A percentile compares a stretch with the other conserved stretches of the same genome.
These are phyloP conservation scores for Presbytis comata DNA, from an alignment of 2,797 vertebrate species.

Conservation along the genomic window DNA sequence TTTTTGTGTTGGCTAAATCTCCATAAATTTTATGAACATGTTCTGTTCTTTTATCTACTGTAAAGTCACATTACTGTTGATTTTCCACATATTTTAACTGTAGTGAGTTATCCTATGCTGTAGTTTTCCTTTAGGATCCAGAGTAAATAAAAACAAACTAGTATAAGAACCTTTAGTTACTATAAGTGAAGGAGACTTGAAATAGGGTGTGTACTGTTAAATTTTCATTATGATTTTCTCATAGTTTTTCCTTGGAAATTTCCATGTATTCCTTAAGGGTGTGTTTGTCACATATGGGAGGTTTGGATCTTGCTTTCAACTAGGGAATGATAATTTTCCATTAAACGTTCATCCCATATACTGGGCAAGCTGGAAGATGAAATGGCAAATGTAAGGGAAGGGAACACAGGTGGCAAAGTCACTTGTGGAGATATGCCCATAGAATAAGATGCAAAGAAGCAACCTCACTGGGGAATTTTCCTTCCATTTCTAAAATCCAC, in stretches of 20 bases:
- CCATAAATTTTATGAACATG: neutral
- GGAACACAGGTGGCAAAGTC: neutral
- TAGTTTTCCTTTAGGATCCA: neutral
- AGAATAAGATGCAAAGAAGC: neutral
- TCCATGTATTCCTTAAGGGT: neutral
- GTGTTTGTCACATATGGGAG: neutral
- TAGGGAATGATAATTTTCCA: neutral
- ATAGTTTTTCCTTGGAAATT: neutral
- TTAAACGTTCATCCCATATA: neutral
- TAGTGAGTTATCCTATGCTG: neutral
- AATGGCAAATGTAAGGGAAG: neutral
- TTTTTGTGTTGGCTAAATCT: neutral
- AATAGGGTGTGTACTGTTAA: neutral
- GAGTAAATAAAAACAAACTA: neutral
- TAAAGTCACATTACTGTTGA: neutral
- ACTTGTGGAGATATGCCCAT: neutral
- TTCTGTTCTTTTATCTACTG: neutral
- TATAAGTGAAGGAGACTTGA: neutral
- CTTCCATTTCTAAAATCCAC: neutral
- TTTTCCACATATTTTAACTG: neutral
- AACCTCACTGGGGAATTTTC: neutral
- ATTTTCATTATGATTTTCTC: neutral
- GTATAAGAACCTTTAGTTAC: neutral
- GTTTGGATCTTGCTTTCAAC: neutral
- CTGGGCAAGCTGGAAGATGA: neutral